Base-by-base conservation (phyloP, 1,140 invertebrate genomes). In the Musca vetustissima region DNA sequence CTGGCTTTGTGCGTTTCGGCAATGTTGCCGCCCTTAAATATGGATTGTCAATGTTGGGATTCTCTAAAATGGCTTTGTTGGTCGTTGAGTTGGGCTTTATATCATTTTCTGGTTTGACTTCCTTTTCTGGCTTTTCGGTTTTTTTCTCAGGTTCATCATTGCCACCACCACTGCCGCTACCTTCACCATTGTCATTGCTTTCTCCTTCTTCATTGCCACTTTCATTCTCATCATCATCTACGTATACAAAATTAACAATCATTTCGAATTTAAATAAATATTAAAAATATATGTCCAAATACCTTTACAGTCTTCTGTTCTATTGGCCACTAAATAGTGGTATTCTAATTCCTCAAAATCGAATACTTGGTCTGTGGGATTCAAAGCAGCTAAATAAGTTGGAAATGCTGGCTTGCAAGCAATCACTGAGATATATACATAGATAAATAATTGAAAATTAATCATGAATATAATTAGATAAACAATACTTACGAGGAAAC, bases 331-430 rank as follows among this genome's bases (percentile, higher is more conserved):
- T 76, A 91, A 88, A 71, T 91, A 89, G 77, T 93, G 89, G 83
- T 94, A 92, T 76, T 97, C 94, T 69, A 93, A 85, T 82, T 94
- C 92, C 79, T 97, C 94, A 75, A 92, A 90, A 76, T 98, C 95
- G 85, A 97, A 96, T 28, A 98, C 91, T 86, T 98, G 95, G 84
- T 98, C 96, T 73, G 92, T 93, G 1, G 95, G 95, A 72, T 97
- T 82, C 6, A 98, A 85, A 4, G 95, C 95, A 72, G 90, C 87
- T 8, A 97, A 79, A 79, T 97, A 98, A 17, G 94, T 88, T 15
- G 93, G 90, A 77, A 93, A 90, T 4, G 75, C 52, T 7, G 92
- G 88, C 80, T 95, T 95, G 72, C 91, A 91, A 1, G 93, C 92
- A 76, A 98, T 96, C 71, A 98, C 92, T 94, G 28, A 50, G 24